These are phyloP conservation scores for Pagetopsis macropterus DNA, from an alignment of 2,797 vertebrate species.

Conservation along the genomic window DNA sequence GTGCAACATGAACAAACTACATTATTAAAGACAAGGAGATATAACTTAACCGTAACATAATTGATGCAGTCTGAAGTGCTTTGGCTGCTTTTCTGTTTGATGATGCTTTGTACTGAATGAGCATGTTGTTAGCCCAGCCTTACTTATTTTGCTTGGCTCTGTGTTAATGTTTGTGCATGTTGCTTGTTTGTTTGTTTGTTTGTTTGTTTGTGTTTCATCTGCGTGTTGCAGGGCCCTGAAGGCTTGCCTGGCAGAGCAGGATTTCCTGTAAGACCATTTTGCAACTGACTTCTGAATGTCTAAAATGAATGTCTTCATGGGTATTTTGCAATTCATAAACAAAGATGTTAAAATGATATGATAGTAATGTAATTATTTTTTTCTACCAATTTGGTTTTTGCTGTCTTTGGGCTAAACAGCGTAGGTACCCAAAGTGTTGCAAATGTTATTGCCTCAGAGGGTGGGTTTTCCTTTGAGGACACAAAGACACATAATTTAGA, in stretches of 20 bases:
- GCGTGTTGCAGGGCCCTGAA: constrained; percentile 87
- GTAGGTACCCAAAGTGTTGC: constrained; percentile 32
- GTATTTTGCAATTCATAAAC: background rate
- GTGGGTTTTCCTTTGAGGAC: background rate
- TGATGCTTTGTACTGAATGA: constrained; percentile 4
- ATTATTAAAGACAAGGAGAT: background rate
- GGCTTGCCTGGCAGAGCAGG: constrained; percentile 89
- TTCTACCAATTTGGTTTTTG: constrained; percentile 28
- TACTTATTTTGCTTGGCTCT: constrained; percentile 23
- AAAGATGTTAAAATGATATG: background rate
- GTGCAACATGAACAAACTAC: background rate
- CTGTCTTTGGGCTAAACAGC: constrained; percentile 38
- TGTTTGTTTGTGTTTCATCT: constrained; percentile 45
- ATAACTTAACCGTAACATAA: constrained; percentile 1
- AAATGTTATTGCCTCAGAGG: background rate
- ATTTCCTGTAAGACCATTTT: constrained; percentile 88
- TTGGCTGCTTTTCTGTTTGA: constrained; percentile 2
- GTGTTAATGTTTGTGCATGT: background rate
- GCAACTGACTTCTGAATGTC: constrained; percentile 11
- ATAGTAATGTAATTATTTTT: constrained; percentile 16
- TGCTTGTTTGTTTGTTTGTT: constrained; percentile 31
- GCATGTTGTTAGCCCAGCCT: constrained; percentile 16
- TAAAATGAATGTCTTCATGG: background rate
- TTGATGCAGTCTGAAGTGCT: background rate
- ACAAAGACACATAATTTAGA: too few relatives aligned